Evolutionary conservation across 1,140 invertebrate species (phyloP).

Genomic region (Drosophila navojoa): DNA sequence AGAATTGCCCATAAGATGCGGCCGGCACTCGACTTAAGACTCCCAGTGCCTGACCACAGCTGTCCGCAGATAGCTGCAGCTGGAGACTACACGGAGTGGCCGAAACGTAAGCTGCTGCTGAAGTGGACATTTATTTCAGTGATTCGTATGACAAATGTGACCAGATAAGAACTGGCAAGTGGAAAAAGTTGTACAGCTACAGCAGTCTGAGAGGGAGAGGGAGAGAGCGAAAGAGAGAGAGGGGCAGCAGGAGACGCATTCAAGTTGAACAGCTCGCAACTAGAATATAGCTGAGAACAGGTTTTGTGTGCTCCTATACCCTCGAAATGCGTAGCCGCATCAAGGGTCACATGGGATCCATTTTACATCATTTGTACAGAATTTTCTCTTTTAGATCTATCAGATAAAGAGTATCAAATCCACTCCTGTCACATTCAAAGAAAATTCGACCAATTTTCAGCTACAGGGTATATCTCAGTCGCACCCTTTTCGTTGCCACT

Average conservation of each 20-base stretch:
- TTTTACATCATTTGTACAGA: too few species aligned
- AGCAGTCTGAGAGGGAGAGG: too few species aligned
- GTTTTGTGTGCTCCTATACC: too few species aligned
- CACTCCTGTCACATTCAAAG: too few species aligned
- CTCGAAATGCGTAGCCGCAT: too few species aligned
- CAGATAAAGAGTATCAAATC: too few species aligned
- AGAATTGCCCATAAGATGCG: conserved; percentile 59
- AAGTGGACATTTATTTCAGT: conserved; percentile 74
- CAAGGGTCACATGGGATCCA: too few species aligned
- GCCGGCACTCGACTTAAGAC: neutral
- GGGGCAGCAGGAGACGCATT: neutral
- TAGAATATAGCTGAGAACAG: too few species aligned
- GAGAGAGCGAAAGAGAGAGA: too few species aligned
- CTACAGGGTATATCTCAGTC: neutral
- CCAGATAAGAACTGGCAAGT: conserved; percentile 61
- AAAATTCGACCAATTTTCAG: too few species aligned
- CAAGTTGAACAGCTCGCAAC: neutral
- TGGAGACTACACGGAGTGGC: neutral
- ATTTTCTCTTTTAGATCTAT: too few species aligned
- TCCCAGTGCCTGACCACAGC: neutral
- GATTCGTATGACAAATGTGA: conserved; percentile 68
- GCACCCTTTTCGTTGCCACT: too few species aligned
- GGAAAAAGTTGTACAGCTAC: conserved; percentile 52
- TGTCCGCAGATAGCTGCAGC: neutral
- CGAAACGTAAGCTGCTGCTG: conserved; percentile 36